Percentiles rank a stretch among this genome's conserved stretches.
Conservation (phyloP, 2,797 vertebrate species). For the Peromyscus attwateri region DNA sequence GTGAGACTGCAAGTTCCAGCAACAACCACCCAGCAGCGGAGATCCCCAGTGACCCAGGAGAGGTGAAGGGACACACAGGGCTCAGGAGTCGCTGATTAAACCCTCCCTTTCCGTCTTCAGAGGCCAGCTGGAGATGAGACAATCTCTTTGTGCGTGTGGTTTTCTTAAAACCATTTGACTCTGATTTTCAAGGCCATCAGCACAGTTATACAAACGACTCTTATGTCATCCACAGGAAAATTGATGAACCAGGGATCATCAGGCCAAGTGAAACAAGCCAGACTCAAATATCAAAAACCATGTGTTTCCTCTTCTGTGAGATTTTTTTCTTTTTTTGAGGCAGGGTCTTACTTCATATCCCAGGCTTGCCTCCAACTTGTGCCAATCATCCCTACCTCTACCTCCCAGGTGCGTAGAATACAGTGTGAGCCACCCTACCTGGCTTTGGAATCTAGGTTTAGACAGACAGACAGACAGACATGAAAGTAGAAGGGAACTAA, state of each 20-base stretch:
- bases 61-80: neutral
- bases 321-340: neutral
- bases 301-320: neutral
- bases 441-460: neutral
- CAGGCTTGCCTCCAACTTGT: neutral
- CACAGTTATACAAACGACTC: neutral
- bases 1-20: neutral
- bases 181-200: conserved; percentile 13
- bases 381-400: neutral
- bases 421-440: neutral
- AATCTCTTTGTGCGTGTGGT: neutral
- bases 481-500: neutral
- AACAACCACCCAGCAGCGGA: neutral
- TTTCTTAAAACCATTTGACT: conserved; percentile 34
- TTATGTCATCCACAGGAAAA: neutral
- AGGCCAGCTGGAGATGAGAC: neutral
- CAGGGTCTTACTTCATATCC: neutral
- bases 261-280: neutral
- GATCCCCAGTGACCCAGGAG: neutral
- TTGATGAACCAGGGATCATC: neutral
- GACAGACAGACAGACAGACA: neutral
- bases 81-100: neutral
- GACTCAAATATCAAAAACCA: neutral
- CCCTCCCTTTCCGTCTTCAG: neutral
- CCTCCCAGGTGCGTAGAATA: neutral